These are phyloP conservation scores for Druceiella hillmani DNA, from an alignment of 2,888 invertebrate genomes.

Conservation along the genomic window DNA sequence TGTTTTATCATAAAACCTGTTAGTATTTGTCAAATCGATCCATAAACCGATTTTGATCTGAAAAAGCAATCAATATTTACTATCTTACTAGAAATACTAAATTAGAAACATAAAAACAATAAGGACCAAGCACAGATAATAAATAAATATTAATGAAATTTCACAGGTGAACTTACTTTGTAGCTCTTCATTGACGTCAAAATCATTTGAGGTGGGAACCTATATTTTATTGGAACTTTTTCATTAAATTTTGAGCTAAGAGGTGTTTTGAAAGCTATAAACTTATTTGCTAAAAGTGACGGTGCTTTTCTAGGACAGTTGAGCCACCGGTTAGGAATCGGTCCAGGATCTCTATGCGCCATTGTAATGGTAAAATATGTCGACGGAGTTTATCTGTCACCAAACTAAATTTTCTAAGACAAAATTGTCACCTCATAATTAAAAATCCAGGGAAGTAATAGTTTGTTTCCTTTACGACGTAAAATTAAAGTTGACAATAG, in stretches of 20 bases:
- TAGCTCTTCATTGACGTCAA: slow-evolving; percentile 71
- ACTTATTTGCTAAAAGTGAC: slow-evolving; percentile 69
- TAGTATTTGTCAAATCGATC: slow-evolving; percentile 96
- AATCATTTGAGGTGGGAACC: slow-evolving; percentile 86
- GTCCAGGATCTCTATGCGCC: slow-evolving; percentile 47
- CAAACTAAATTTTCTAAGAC: too few relatives aligned
- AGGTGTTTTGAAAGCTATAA: slow-evolving; percentile 94
- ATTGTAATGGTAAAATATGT: slow-evolving; percentile 26
- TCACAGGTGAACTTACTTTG: slow-evolving; percentile 52
- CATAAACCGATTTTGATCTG: slow-evolving; percentile 87
- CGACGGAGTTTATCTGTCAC: too few relatives aligned
- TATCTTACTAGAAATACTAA: background rate
- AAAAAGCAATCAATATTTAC: slow-evolving; percentile 18
- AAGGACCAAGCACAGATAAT: slow-evolving; percentile 13
- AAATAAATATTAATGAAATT: slow-evolving; percentile 14
- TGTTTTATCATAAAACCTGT: slow-evolving; percentile 83
- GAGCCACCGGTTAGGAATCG: slow-evolving; percentile 83
- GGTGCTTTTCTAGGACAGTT: slow-evolving; percentile 80
- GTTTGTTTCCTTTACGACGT: too few relatives aligned
- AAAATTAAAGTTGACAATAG: too few relatives aligned
- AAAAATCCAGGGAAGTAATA: too few relatives aligned
- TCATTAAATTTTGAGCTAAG: slow-evolving; percentile 75
- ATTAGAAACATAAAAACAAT: slow-evolving; percentile 12
- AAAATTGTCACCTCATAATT: too few relatives aligned
- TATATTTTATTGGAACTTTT: slow-evolving; percentile 75